Percentiles rank a stretch among this genome's conserved stretches.
These are phyloP conservation scores for Laterallus jamaicensis DNA, from an alignment of 2,113 vertebrate species.

Conservation along the genomic window DNA sequence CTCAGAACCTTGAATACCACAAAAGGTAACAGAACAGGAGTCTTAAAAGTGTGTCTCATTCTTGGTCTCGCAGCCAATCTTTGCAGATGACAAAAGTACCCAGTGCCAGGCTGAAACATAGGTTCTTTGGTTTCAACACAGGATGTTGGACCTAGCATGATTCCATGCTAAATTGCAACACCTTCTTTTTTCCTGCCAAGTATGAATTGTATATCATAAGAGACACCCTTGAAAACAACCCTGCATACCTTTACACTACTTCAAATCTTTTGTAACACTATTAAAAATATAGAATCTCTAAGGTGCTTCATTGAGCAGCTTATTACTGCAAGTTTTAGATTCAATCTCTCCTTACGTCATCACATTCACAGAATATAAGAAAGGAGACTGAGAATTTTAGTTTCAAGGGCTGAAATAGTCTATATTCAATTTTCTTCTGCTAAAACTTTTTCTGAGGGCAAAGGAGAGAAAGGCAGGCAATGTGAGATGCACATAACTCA, in stretches of 20 bases:
- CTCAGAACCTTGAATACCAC: not conserved
- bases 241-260: not conserved
- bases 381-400: not conserved
- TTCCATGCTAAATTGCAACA: not conserved
- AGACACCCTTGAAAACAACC: not conserved
- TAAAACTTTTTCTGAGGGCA: not conserved
- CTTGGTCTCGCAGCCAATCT: not conserved
- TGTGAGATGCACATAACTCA: not conserved
- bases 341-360: not conserved
- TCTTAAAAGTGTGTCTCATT: not conserved
- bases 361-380: not conserved
- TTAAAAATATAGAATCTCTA: not conserved
- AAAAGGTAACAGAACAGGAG: not conserved
- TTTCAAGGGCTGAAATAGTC: not conserved
- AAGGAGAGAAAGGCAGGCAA: not conserved
- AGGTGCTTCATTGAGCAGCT: not conserved
- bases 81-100: not conserved
- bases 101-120: not conserved
- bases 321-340: not conserved
- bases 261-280: not conserved
- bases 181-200: not conserved
- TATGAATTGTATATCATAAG: fast-evolving
- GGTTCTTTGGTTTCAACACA: not conserved
- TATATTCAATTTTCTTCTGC: not conserved
- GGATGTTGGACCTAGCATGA: not conserved